Evolutionary conservation across 2,797 vertebrate genomes (phyloP).

Genomic region (Gadopsis marmoratus): DNA sequence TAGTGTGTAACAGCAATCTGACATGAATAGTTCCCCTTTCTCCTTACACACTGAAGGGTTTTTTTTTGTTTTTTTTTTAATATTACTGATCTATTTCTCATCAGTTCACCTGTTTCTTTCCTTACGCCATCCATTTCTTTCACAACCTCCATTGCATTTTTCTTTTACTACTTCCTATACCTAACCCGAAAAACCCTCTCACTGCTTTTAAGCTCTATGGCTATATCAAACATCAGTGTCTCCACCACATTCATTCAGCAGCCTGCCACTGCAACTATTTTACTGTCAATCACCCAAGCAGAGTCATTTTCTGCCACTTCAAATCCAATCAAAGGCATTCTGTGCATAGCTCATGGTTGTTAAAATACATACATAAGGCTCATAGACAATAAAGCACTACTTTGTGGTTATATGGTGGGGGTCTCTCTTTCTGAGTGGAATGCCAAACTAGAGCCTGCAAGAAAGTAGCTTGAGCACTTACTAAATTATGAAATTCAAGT

Average conservation of each 20-base stretch:
- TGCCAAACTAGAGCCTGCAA: not conserved
- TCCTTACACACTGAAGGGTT: not conserved
- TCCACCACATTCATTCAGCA: conserved; percentile 30
- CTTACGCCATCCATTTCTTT: not conserved
- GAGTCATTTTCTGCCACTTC: conserved; percentile 24
- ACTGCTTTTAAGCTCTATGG: conserved; percentile 31
- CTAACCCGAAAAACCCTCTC: conserved; percentile 15
- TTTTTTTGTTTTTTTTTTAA: not conserved
- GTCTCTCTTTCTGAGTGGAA: not conserved
- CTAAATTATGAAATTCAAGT: not conserved
- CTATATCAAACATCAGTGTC: conserved; percentile 32
- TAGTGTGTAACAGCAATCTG: conserved; percentile 6
- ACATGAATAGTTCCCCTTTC: conserved; percentile 15
- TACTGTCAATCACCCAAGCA: conserved; percentile 44
- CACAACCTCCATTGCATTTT: conserved; percentile 1
- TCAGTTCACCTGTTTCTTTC: not conserved
- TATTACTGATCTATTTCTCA: conserved; percentile 2
- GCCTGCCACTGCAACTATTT: conserved; percentile 43
- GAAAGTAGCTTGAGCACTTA: not conserved
- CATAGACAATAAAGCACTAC: not conserved
- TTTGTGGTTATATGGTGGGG: not conserved
- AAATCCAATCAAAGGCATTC: not conserved
- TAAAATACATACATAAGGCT: not conserved
- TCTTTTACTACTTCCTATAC: not conserved
- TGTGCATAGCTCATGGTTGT: not conserved